Base-by-base conservation (phyloP, 2,797 vertebrate genomes). In the Sciaenops ocellatus region DNA sequence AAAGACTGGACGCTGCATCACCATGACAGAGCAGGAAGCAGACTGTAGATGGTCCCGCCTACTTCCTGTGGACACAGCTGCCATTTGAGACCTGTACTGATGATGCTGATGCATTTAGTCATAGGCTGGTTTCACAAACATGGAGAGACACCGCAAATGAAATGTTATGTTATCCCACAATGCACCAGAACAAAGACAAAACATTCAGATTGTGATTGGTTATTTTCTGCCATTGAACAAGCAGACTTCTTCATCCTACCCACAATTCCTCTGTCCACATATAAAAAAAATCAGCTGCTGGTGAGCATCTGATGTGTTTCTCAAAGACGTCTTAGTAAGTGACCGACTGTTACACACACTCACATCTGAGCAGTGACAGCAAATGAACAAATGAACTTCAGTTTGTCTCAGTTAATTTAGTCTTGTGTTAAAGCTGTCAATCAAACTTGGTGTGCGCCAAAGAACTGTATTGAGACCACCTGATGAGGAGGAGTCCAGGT, bases 91-190 rank as follows among this genome's bases (percentile, higher is more conserved):
- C 51, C 59, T 69, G 65, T 47, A 50, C 76, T 66, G 56, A 90
- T 78, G 78, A 57, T 65, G 54, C 60, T 63, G 79, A 65, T 85
- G 38, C 75, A 38, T 47, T 24, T 48, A 2, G 17, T 55, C 42
- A 20, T 26, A 79, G 12, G 88, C 88, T 88, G 90, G 85, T 87
- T 91, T 91, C 84, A 90, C 82, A 68, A 59, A 67, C 38, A 18
- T 1, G 24, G n/a, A 51, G n/a, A 2, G 44, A 47, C 46, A 2
- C 24, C 16, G 1, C 24, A 34, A 1, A 50, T 46, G 24, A 28
- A 7, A 44, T 22, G 26, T 46, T 34, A 50, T 22, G n/a, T 46
- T 44, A 30, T 69, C 30, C 28, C 64, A 69, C 18, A 73, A 66
- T 41, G 64, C 57, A 69, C 34, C 42, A 50, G 66, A 16, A 44